phyloP scores from a whole-genome alignment of 2,888 invertebrate species.

The Chloroclystis v-ata region DNA sequence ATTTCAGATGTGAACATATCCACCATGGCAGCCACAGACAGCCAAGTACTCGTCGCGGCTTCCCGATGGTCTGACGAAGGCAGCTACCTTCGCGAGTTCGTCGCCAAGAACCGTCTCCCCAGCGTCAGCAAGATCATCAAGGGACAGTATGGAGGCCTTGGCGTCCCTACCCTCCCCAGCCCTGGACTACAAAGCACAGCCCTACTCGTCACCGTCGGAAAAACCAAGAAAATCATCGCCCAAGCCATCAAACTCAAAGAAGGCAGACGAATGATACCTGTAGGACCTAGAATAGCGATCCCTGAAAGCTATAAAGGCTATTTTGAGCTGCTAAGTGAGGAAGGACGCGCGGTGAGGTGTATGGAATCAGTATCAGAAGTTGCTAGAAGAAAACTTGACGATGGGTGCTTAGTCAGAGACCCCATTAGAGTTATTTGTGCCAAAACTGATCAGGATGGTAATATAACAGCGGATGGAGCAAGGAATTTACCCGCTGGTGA shows the following conservation, averaged over 20 bases:
- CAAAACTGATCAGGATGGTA: conserved; percentile 79
- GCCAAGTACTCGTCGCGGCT: conserved; percentile 92
- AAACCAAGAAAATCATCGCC: conserved; percentile 90
- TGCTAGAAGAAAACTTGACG: conserved; percentile 84
- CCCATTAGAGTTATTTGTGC: conserved; percentile 84
- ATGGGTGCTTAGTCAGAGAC: conserved; percentile 88
- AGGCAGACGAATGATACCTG: conserved; percentile 87
- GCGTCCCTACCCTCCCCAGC: conserved; percentile 91
- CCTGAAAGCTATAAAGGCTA: conserved; percentile 94
- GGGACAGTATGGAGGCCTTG: conserved; percentile 94
- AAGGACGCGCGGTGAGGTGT: conserved; percentile 92
- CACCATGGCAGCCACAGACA: conserved; percentile 92
- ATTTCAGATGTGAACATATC: conserved; percentile 76
- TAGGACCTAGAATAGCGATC: conserved; percentile 90
- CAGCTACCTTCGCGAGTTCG: conserved; percentile 84
- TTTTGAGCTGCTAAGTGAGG: conserved; percentile 96
- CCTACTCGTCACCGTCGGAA: conserved; percentile 89
- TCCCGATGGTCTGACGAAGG: conserved; percentile 87
- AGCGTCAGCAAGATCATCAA: conserved; percentile 94
- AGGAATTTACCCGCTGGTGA: conserved; percentile 90
- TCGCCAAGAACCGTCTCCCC: conserved; percentile 86
- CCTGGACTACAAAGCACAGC: conserved; percentile 92
- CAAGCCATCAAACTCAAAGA: conserved; percentile 94
- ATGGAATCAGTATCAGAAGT: conserved; percentile 93
- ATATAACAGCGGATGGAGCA: conserved; percentile 82